Evolutionary conservation across 2,888 invertebrate species (phyloP), one percentile per base, ranked within the genome.

Genomic region (Morpho achilles): DNA sequence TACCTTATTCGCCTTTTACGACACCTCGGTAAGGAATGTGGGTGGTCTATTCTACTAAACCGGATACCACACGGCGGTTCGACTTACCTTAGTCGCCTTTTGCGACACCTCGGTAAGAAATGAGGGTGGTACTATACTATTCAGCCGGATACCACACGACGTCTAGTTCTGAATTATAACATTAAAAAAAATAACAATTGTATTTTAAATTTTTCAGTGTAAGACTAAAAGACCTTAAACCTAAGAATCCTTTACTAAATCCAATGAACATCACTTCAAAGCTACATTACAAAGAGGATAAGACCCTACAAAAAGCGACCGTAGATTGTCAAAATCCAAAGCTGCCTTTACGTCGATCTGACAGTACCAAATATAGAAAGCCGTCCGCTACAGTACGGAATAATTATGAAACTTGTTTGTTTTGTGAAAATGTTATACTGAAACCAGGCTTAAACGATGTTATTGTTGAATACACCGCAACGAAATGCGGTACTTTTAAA

Each of bases 201-300:
- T 16, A 16, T 32, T 42, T 46, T 50, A 43, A 52, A 47, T 16
- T 45, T 87, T 87, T 67, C 82, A 91, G 91, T 73, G 84, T 90
- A 84, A 88, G 92, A 84, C 79, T 93, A 79, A 87, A 93, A 68
- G 93, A 94, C 72, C 84, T 93, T 75, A 93, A 93, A 81, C 91
- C 93, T 58, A 88, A 87, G 60, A 93, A 94, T 75, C 91, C 92
- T 8, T 78, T 92, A 64, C 75, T 94, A 67, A 91, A 91, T 63
- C 92, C 92, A 53, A 79, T 95, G 66, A 91, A 93, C 68, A 94
- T 96, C 56, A 92, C 93, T 47, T 93, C 94, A 48, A 94, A 94
- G 75, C 80, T 96, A 43, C 95, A 95, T 72, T 95, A 94, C 75
- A 95, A 96, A 76, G 95, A 97, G 78, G 96, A 97, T 77, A 95